Percentiles rank a stretch among this genome's conserved stretches.
These are phyloP conservation scores for Calycopis cecrops DNA, from an alignment of 1,140 invertebrate species.

Conservation along the genomic window DNA sequence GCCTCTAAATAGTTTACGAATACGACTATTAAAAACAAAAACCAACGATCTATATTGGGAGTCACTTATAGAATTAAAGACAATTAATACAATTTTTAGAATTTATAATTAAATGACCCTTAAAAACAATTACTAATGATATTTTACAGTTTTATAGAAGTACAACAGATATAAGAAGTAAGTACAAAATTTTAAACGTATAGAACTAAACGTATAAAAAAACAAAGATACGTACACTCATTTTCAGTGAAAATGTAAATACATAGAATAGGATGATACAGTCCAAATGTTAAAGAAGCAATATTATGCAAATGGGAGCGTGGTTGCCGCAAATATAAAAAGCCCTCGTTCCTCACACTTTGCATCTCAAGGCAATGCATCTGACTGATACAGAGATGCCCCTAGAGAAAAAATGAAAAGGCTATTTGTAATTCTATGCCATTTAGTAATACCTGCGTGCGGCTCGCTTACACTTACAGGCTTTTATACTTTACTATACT, in stretches of 20 bases:
- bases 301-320: slow-evolving; percentile 46
- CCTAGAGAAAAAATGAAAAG: slow-evolving; percentile 65
- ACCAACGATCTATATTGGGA: no score
- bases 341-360: slow-evolving; percentile 65
- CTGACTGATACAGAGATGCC: slow-evolving; percentile 64
- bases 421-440: slow-evolving; percentile 67
- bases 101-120: no score
- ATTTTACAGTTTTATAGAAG: no score
- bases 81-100: no score
- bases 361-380: slow-evolving; percentile 71
- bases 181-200: no score
- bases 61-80: no score
- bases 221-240: background rate
- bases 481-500: slow-evolving; percentile 22
- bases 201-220: background rate
- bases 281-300: slow-evolving; percentile 65
- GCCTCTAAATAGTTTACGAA: no score
- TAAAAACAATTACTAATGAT: no score
- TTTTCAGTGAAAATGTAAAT: slow-evolving; percentile 15
- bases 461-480: slow-evolving; percentile 19
- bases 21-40: no score
- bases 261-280: slow-evolving; percentile 33
- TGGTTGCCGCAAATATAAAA: slow-evolving; percentile 69
- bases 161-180: no score
- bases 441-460: slow-evolving; percentile 50